Base-by-base conservation (phyloP, 2,113 vertebrate genomes). In the Pseudorhombus dupliciocellatus region DNA sequence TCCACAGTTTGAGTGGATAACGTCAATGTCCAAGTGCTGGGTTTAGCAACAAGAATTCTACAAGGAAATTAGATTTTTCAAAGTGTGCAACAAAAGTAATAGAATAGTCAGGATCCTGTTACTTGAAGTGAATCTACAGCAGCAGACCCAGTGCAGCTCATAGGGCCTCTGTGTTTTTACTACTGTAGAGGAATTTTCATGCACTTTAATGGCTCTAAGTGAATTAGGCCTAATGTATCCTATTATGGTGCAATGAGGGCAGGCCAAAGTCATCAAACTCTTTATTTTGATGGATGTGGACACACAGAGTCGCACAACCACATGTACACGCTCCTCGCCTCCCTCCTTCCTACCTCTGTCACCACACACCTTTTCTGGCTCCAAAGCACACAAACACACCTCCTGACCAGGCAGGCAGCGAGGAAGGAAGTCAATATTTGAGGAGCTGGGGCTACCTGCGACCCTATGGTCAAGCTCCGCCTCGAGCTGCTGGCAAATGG, bases 401-500 rank as follows among this genome's bases (percentile, higher is more conserved):
- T 89, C 87, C 83, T 71, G 83, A 90, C 44, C 83, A 76, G 84
- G 73, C 91, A 30, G 81, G 72, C 76, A 52, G 81, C 6, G 24
- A 88, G 87, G 86, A 84, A 91, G 88, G 88, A 91, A 90, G 90
- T 90, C 89, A 91, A 90, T 90, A 90, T 92, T 92, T 90, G 88
- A 88, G 61, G 64, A 87, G 84, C 71, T 70, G 57, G 61, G 74
- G 82, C 80, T 86, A 81, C 85, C 82, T 79, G 42, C 42, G 81
- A 78, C 64, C 76, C 75, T 30, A 18, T 58, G 70, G 66, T 81
- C 46, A 22, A 68, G 68, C 65, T 75, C 68, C 51, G 16, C 59
- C 73, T 76, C 77, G 70, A 30, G 79, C 80, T 81, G 70, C 78
- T 73, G 70, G 30, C 67, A 81, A 76, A 77, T 63, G 31, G 58